phyloP scores from a whole-genome alignment of 2,113 vertebrate genomes.

The Psettodes erumei region DNA sequence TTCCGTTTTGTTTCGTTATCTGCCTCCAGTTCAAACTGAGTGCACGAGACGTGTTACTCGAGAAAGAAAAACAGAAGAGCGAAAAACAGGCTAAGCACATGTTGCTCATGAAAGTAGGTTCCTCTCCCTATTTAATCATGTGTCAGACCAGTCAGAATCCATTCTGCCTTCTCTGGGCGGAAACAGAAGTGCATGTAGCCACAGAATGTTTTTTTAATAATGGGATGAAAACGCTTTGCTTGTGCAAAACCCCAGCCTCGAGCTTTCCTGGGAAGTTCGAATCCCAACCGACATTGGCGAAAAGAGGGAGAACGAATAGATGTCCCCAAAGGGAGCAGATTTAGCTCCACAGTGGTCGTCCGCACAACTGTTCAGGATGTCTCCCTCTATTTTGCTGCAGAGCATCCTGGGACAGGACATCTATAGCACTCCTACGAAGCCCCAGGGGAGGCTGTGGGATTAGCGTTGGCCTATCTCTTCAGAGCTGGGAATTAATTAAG shows the following conservation, averaged over 20 bases:
- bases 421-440: conserved; percentile 60
- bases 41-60: conserved; percentile 31
- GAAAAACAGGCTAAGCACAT: conserved; percentile 54
- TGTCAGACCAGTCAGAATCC: conserved; percentile 51
- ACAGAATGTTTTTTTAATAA: conserved; percentile 34
- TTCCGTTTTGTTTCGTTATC: conserved; percentile 49
- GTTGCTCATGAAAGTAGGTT: conserved; percentile 52
- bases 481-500: conserved; percentile 85
- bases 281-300: conserved; percentile 38
- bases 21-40: conserved; percentile 55
- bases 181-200: neutral
- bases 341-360: conserved; percentile 70
- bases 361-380: conserved; percentile 46
- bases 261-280: conserved; percentile 31
- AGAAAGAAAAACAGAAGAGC: conserved; percentile 53
- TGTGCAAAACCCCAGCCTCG: conserved; percentile 41
- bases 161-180: conserved; percentile 40
- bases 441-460: conserved; percentile 73
- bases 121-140: conserved; percentile 26
- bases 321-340: conserved; percentile 60
- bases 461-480: conserved; percentile 76
- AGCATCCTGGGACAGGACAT: conserved; percentile 73
- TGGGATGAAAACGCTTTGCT: conserved; percentile 37
- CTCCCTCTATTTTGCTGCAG: conserved; percentile 64
- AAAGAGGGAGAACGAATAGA: conserved; percentile 46